Evolutionary conservation across 2,888 invertebrate genomes (phyloP), one percentile per base, ranked within the genome.

Genomic region (Willowsia nigromaculata): DNA sequence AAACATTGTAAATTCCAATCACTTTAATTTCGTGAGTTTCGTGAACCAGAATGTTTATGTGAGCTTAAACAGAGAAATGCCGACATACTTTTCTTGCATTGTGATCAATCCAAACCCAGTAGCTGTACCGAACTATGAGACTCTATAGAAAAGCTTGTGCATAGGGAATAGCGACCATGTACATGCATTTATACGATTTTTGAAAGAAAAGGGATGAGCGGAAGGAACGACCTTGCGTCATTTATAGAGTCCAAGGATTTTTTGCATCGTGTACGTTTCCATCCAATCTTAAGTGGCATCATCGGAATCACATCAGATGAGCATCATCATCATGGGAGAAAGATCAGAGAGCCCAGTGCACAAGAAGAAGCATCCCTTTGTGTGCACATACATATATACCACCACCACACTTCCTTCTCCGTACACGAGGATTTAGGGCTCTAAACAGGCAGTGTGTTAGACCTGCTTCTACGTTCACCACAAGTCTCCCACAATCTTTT

Each of bases 191-290:
- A 37, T n/a, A 11, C 27, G 15, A 74, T 22, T 71, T 47, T 27
- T 47, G 15, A 53, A 85, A 25, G 22, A 53, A 37, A 53, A 65
- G 18, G 50, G 56, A 65, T 68, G 53, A 80, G 78, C 78, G 82
- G 71, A 88, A 47, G 65, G 82, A 88, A 78, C 89, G 90, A 83
- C 90, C 90, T 90, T 90, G 90, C 86, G 90, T 90, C 90, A 90
- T 90, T 90, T 90, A 90, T 90, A 90, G 90, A 86, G 90, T 90
- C 90, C 90, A 90, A 90, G 90, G 90, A 89, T 89, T 89, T 59
- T 84, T 76, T 83, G 88, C 83, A 76, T 76, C 83, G 62, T 65
- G 47, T 83, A 88, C 88, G 82, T 87, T 81, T 82, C 74, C 87
- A 81, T 37, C 53, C 86, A 74, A 43, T 56, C 87, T 43, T 80